Base-by-base conservation (phyloP, 2,113 vertebrate species). In the Macaca fascicularis region DNA sequence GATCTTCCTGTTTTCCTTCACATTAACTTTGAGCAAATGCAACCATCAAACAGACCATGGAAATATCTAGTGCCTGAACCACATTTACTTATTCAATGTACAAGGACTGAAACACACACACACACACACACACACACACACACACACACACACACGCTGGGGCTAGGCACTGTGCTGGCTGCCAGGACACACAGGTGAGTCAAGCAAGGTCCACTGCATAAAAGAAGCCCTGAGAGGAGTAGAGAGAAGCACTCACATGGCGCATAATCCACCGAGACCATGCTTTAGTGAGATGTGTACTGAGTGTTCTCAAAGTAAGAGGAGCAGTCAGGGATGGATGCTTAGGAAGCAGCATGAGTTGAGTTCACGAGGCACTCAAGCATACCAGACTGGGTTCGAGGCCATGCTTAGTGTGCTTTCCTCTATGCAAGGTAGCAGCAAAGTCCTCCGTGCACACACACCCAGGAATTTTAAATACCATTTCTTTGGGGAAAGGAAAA, bases 321-420 rank as follows among this genome's bases (percentile, higher is more conserved):
- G 0, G 2, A 38, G 86, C 16, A n/a, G 13, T 69, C n/a, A 14
- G 82, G 1, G 50, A 19, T 0, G 7, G 61, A 19, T 16, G 27
- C 2, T 50, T 59, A 92, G 82, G 43, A 93, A 90, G 32, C 0
- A 1, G 1, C 32, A 19, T 30, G 52, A 43, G 45, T 83, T 9
- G 32, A 35, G 67, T 8, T 16, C 30, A 35, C 32, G 27, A 3
- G 30, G 38, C 8, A 5, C 6, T n/a, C 19, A 4, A 43, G 9
- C 3, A 2, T 5, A 8, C 1, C 4, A 12, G 5, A 67, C 13
- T n/a, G 17, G 61, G 40, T 22, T 76, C 59, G 8, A 20, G 35
- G 16, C 0, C 11, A 25, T 0, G 5, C 3, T 43, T 4, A 32
- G 22, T 6, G 20, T 4, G 11, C 10, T 11, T 78, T 69, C 32